Evolutionary conservation across 2,113 vertebrate genomes (phyloP).

Genomic region (Calonectris borealis): DNA sequence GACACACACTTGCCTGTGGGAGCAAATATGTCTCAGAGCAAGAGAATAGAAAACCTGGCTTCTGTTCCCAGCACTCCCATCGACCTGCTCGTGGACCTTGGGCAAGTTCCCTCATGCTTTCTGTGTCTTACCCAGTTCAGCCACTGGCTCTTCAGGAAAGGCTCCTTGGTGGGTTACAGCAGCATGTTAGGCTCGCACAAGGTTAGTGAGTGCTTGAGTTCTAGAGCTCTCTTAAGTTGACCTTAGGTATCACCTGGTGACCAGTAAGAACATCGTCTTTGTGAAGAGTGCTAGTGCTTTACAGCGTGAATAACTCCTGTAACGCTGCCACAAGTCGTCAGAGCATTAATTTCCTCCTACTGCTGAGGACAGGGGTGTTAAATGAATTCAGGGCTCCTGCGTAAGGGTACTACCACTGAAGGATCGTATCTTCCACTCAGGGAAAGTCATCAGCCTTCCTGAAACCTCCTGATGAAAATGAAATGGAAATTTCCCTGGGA

Average conservation of each 20-base stretch:
- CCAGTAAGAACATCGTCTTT: not conserved
- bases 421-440: rapidly evolving
- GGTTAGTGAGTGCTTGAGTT: not conserved
- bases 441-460: not conserved
- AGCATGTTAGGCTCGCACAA: rapidly evolving
- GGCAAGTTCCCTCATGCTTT: not conserved
- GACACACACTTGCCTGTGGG: not conserved
- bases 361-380: not conserved
- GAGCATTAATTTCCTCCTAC: too few species aligned
- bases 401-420: not conserved
- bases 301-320: not conserved
- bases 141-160: not conserved
- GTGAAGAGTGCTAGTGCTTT: not conserved
- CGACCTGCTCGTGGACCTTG: not conserved
- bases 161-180: not conserved
- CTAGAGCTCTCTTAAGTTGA: not conserved
- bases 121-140: too few species aligned
- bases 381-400: not conserved
- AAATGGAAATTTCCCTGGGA: not conserved
- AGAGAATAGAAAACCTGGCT: not conserved
- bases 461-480: not conserved
- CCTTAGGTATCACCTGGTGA: not conserved
- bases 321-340: not conserved
- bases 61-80: not conserved
- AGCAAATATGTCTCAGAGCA: not conserved